A percentile compares a stretch with the other conserved stretches of the same genome.
Conservation (phyloP, 2,113 vertebrate species). For the Ctenomys sociabilis region DNA sequence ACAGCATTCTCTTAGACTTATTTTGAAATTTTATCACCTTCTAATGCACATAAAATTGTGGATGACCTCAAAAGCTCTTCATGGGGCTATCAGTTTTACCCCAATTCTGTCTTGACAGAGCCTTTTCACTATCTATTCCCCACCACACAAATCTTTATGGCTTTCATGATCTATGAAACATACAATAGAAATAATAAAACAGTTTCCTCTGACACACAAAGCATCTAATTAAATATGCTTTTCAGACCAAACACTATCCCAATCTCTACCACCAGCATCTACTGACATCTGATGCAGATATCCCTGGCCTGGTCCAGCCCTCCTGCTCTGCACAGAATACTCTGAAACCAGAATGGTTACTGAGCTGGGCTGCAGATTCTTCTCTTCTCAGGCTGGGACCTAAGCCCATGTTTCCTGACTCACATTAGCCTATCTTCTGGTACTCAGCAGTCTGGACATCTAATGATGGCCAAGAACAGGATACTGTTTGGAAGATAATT, state of each 20-base stretch:
- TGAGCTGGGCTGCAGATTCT: background rate
- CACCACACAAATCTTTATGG: background rate
- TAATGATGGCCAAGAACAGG: background rate
- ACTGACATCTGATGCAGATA: background rate
- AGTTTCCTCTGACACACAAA: background rate
- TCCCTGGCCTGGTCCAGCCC: background rate
- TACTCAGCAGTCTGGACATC: background rate
- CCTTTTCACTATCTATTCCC: background rate
- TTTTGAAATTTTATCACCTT: background rate
- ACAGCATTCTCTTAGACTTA: background rate
- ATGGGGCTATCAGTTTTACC: background rate
- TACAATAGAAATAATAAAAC: background rate
- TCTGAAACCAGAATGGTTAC: background rate
- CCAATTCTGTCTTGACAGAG: background rate
- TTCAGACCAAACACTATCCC: background rate
- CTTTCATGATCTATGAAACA: background rate
- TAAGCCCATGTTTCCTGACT: accelerated
- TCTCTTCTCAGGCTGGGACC: background rate
- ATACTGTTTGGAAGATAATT: background rate
- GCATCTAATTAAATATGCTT: background rate
- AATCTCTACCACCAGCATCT: background rate
- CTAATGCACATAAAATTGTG: background rate
- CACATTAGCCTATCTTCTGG: background rate
- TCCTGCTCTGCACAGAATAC: accelerated
- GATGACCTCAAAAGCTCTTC: background rate